Evolutionary conservation across 2,797 vertebrate genomes (phyloP), one percentile per base, ranked within the genome.

Genomic region (Salmo trutta): DNA sequence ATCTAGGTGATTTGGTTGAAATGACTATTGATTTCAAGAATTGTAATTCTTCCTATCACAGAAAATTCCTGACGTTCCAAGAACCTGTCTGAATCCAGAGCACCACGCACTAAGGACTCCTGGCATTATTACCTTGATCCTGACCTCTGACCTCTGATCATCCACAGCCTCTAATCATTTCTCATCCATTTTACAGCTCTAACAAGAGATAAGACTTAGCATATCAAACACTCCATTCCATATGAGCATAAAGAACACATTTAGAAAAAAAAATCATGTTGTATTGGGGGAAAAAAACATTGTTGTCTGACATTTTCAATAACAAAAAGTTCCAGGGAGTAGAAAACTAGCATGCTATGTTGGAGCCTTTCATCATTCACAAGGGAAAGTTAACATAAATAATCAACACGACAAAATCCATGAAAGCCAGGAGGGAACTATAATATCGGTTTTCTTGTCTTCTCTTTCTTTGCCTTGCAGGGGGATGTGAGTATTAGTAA

Each of bases 291-390:
- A 75, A 51, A 76, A 52, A 84, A 56, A 56, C 5, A 56, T 56
- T 71, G 16, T 79, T 83, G 82, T 71, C 62, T 36, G 77, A 81
- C 66, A 85, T 81, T 31, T 85, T 81, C 10, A 71, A 87, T 62
- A 47, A 87, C 82, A 81, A 79, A 77, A 75, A 69, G 86, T 85
- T 86, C 76, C 47, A 82, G 80, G 74, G 86, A 87, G 89, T 91
- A 93, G 65, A 94, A 94, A 93, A 93, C 87, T 85, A 86, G 88
- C 92, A 94, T 93, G 92, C 93, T 76, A 76, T 88, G 81, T 87
- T 78, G 80, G 75, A 89, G 86, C 68, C 81, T 83, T 84, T 81
- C n/a, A 71, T 88, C 83, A 90, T 92, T 91, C 90, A 92, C 92
- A 92, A 83, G 85, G 80, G 75, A 78, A 79, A 70, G 8, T 79